A percentile compares a stretch with the other conserved stretches of the same genome.
Evolutionary conservation across 2,888 invertebrate species (phyloP).

Genomic region (Cyclophora albipunctata): DNA sequence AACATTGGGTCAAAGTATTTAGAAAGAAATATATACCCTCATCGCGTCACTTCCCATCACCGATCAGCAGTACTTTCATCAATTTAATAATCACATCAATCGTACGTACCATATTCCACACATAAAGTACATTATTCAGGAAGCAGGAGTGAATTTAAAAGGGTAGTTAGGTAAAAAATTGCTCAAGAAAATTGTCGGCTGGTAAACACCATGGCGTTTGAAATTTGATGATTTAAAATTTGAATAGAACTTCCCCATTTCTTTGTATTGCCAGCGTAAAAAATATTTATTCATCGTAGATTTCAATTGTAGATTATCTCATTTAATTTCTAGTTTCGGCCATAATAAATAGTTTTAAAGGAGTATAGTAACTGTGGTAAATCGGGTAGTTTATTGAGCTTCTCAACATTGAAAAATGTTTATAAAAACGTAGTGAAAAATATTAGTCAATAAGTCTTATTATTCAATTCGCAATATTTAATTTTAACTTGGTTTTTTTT

Average conservation of each 20-base stretch:
- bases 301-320: background rate
- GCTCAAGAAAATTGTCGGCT: slow-evolving; percentile 24
- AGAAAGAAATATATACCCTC: no score
- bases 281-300: background rate
- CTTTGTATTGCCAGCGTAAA: slow-evolving; percentile 6
- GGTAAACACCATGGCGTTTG: slow-evolving; percentile 18
- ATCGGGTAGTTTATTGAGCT: background rate
- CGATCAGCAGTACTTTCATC: no score
- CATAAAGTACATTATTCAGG: slow-evolving; percentile 1
- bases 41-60: no score
- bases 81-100: no score
- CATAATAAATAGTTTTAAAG: slow-evolving; percentile 25
- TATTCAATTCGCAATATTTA: no score
- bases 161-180: slow-evolving; percentile 23
- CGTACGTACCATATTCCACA: no score
- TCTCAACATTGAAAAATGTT: no score
- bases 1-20: no score
- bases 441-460: no score
- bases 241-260: background rate
- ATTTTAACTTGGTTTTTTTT: background rate
- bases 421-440: no score
- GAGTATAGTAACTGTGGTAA: background rate
- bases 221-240: slow-evolving; percentile 4
- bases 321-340: slow-evolving; percentile 19
- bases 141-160: background rate